Evolutionary conservation across 2,888 invertebrate species (phyloP), one percentile per base, ranked within the genome.

Genomic region (Loripinus fragilis): DNA sequence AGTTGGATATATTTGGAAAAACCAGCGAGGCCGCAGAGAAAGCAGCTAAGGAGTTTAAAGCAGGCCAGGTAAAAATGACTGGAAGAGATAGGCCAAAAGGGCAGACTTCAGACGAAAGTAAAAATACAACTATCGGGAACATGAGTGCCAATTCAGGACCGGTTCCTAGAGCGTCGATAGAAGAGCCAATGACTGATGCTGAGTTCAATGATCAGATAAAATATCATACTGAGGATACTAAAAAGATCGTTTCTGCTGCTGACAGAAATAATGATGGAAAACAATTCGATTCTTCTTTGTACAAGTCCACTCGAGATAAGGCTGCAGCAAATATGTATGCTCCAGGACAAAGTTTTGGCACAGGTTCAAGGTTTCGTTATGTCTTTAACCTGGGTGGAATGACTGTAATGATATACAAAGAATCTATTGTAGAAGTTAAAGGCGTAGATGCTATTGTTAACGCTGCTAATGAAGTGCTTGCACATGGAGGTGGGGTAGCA

Each of bases 381-480:
- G 42, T 30, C 17, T 82, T 78, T 71, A 23, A 60, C 7, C 28
- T 71, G 25, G 64, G 64, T 15, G 52, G 50, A 23, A 48, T 79
- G 8, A 71, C n/a, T 20, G 75, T 83, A 15, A 33, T 64, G 23
- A 76, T 83, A 7, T 83, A 83, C 42, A 76, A 76, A 41, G 2
- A 71, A 23, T 83, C 83, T 0, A 78, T 83, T 17, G 71, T 60
- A 30, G 80, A 83, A 17, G 60, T 80, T 17, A 78, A 66, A 68
- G 76, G 60, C 20, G 78, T 80, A 30, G 88, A 89, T 79, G 89
- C 81, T 10, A 85, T 89, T 25, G 86, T 87, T 1, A 89, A 89
- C 80, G 89, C 89, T n/a, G 87, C 89, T 30, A 88, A 89, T 76
- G 84, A 77, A 25, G 70, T 72, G 25, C 48, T 89, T n/a, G 35